Conservation (phyloP, 2,797 vertebrate species). For the Nasua narica region DNA sequence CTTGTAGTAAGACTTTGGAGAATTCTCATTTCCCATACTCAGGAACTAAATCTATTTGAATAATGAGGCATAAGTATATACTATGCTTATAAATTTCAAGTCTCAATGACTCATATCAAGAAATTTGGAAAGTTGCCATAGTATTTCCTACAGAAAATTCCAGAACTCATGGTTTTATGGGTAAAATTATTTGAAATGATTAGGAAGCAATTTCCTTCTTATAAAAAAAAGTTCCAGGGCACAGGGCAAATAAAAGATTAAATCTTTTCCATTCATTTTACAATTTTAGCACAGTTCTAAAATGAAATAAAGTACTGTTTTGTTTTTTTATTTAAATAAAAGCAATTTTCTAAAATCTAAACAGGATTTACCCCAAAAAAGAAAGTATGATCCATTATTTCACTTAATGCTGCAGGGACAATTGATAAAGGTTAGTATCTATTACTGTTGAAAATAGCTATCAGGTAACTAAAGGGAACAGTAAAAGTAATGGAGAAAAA, state of each 20-base stretch:
- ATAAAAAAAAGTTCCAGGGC: neutral
- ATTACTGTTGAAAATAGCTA: neutral
- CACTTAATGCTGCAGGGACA: neutral
- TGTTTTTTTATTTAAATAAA: neutral
- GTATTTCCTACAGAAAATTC: neutral
- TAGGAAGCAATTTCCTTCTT: slow-evolving; percentile 9
- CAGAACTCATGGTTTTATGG: neutral
- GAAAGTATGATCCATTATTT: neutral
- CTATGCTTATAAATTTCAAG: neutral
- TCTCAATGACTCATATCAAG: neutral
- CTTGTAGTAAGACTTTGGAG: neutral
- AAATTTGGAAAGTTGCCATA: neutral
- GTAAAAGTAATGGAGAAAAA: neutral
- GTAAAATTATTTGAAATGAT: neutral
- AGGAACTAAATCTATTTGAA: neutral
- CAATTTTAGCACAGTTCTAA: neutral
- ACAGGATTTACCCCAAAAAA: neutral
- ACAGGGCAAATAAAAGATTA: neutral
- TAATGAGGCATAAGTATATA: neutral
- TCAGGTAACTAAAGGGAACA: neutral
- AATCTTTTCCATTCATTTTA: neutral
- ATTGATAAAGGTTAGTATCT: neutral
- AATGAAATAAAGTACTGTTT: neutral
- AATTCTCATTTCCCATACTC: neutral
- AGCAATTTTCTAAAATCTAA: neutral